Conservation (phyloP, 1,140 invertebrate species). For the Bombyx mori region ASM3026992v2 NC_085117.1:14324501-14325000, state of each 20-base stretch:
- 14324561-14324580: no score
- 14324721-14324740: constrained; percentile 56
- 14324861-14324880: constrained; percentile 65
- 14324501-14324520: no score
- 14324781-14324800: constrained; percentile 40
- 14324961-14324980: constrained; percentile 32
- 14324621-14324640: no score
- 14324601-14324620: no score
- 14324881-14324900: constrained; percentile 70
- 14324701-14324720: constrained; percentile 47
- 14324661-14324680: constrained; percentile 4
- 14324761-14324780: constrained; percentile 43
- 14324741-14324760: constrained; percentile 49
- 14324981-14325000: constrained; percentile 13
- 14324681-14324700: constrained; percentile 31
- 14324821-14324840: constrained; percentile 62
- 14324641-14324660: no score
- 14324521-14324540: no score
- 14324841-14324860: constrained; percentile 60
- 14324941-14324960: constrained; percentile 32
- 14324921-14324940: constrained; percentile 69
- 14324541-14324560: no score
- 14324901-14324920: constrained; percentile 57
- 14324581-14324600: no score
- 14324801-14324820: constrained; percentile 34